Evolutionary conservation across 1,140 invertebrate species (phyloP).

Genomic region (Anadara kagoshimensis): DNA sequence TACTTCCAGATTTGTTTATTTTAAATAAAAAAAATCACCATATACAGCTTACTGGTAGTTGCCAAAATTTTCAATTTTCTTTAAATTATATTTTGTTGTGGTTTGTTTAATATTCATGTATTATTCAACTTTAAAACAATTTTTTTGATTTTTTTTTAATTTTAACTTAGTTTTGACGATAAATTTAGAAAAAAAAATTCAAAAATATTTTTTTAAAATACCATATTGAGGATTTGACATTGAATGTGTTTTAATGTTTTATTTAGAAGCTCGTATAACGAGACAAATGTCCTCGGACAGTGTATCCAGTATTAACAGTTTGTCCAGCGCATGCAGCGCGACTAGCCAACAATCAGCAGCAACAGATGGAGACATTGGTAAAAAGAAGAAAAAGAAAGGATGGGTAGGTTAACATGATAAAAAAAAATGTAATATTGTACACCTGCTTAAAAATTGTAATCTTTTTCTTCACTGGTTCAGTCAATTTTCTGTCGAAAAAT

Average conservation of each 20-base stretch:
- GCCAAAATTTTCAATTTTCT: too few species aligned
- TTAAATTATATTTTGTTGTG: too few species aligned
- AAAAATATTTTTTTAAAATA: background rate
- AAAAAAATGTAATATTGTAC: background rate
- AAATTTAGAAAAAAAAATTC: too few species aligned
- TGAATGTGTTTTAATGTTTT: background rate
- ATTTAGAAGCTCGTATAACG: slow-evolving; percentile 75
- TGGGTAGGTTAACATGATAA: slow-evolving; percentile 82
- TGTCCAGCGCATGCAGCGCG: slow-evolving; percentile 83
- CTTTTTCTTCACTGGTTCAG: too few species aligned
- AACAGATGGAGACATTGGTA: slow-evolving; percentile 72
- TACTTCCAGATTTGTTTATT: too few species aligned
- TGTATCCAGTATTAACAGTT: slow-evolving; percentile 87
- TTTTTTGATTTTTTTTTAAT: too few species aligned
- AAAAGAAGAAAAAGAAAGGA: slow-evolving; percentile 95
- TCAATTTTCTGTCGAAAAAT: too few species aligned
- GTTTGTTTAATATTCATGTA: too few species aligned
- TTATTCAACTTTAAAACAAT: too few species aligned
- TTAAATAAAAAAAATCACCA: too few species aligned
- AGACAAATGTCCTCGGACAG: slow-evolving; percentile 92
- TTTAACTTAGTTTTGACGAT: too few species aligned
- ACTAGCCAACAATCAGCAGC: slow-evolving; percentile 73
- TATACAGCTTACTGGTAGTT: too few species aligned
- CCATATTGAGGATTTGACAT: background rate
- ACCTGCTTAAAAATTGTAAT: background rate